Evolutionary conservation across 2,888 invertebrate genomes (phyloP), one percentile per base, ranked within the genome.

Genomic region (Heteropelma amictum): DNA sequence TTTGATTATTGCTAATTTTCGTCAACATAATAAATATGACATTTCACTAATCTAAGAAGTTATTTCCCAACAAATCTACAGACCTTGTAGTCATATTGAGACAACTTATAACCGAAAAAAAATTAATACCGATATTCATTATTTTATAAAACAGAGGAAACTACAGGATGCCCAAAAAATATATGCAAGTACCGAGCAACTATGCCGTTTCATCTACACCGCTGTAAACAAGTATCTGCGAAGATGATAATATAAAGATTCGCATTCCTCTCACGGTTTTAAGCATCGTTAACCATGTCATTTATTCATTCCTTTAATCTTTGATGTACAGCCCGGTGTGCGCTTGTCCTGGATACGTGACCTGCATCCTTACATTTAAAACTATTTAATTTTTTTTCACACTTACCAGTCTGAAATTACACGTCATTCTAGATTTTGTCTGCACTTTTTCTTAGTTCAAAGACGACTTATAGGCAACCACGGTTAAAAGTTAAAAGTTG

Each of bases 371-470:
- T 30, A 35, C 53, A 30, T 28, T n/a, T 12, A 30, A 38, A 56
- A 26, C 30, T 53, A 45, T 54, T 26, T 51, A 30, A 53, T 54
- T 60, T 56, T 49, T 51, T 40, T 60, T 3, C 21, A 26, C n/a
- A 30, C 47, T 40, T 54, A 30, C 54, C 30, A 30, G 17, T 21
- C 40, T n/a, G 12, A 19, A 14, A 58, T 71, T n/a, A n/a, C 47
- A 56, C 61, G 67, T 61, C 63, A 75, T 75, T 71, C 61, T 45
- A 42, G 12, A 49, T 63, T 49, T 42, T 28, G 28, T 42, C 23
- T 35, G 8, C 3, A 49, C 19, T n/a, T 28, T 53, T 40, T 51
- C 58, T 17, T n/a, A 47, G 49, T 40, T 23, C 1, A 17, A 38
- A 26, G 8, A 28, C 23, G 28, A n/a, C 49, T 19, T 51, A 19